Percentiles rank a stretch among this genome's conserved stretches.
Conservation (phyloP, 2,113 vertebrate species). For the Chiloscyllium plagiosum region DNA sequence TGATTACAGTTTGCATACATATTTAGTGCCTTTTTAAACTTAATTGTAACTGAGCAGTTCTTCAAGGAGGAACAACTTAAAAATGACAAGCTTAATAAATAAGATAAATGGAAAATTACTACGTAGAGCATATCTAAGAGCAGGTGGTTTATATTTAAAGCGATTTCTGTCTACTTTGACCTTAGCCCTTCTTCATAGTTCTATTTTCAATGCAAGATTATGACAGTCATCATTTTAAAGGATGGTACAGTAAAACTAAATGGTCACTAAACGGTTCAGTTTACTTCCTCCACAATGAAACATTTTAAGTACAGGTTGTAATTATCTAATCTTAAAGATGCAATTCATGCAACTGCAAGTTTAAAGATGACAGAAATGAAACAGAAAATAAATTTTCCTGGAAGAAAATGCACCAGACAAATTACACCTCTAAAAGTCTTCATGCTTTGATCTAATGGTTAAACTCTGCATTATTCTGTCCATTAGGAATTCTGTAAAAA, state of each 20-base stretch:
- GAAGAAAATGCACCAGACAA: conserved; percentile 18
- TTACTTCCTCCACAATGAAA: not conserved
- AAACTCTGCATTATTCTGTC: not conserved
- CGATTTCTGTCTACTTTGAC: not conserved
- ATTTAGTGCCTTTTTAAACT: not conserved
- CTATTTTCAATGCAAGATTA: not conserved
- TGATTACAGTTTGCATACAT: not conserved
- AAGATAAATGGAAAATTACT: not conserved
- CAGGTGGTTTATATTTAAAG: not conserved
- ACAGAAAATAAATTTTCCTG: not conserved
- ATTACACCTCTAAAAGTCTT: not conserved
- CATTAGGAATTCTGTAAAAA: not conserved
- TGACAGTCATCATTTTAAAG: not conserved
- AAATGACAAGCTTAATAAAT: not conserved
- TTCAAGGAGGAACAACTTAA: no score
- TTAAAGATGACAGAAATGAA: not conserved
- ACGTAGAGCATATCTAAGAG: not conserved
- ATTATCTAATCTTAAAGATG: not conserved
- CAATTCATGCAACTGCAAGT: not conserved
- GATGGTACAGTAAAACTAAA: not conserved
- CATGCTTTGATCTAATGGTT: conserved; percentile 5
- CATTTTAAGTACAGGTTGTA: not conserved
- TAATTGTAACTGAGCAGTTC: not conserved
- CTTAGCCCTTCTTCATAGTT: not conserved
- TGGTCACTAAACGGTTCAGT: not conserved